Percentiles rank a stretch among this genome's conserved stretches.
Evolutionary conservation across 2,797 vertebrate species (phyloP).

Genomic region (Poecilia wingei): DNA sequence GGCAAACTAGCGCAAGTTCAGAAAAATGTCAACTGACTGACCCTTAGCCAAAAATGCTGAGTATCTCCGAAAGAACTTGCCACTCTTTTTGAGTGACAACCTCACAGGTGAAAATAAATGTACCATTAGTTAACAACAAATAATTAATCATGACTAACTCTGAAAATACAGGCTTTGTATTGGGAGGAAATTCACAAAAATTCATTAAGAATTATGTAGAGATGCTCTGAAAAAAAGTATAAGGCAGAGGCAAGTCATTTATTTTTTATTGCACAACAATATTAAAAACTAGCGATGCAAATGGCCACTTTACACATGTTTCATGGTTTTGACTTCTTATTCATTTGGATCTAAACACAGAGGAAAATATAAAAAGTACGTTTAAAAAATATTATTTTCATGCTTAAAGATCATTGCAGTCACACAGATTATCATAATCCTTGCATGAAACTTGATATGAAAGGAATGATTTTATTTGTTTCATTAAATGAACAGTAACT

Average conservation of each 20-base stretch:
- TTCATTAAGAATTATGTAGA: neutral
- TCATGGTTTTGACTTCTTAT: neutral
- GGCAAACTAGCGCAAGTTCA: neutral
- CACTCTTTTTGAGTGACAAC: neutral
- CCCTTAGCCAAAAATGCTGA: neutral
- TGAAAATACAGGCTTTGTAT: neutral
- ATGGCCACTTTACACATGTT: neutral
- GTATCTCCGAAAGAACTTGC: neutral
- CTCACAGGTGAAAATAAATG: neutral
- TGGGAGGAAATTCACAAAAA: neutral
- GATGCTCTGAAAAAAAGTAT: neutral
- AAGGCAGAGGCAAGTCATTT: neutral
- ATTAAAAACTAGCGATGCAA: neutral
- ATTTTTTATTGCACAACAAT: neutral
- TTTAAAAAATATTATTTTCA: neutral
- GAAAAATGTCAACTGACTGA: neutral
- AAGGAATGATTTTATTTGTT: neutral
- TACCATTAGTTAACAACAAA: neutral
- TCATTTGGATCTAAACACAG: neutral
- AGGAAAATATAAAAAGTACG: neutral
- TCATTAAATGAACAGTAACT: neutral
- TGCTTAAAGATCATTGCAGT: neutral
- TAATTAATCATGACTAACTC: neutral
- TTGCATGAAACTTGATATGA: neutral
- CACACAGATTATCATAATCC: neutral